phyloP scores from a whole-genome alignment of 2,888 invertebrate genomes.

The Operophtera brumata region DNA sequence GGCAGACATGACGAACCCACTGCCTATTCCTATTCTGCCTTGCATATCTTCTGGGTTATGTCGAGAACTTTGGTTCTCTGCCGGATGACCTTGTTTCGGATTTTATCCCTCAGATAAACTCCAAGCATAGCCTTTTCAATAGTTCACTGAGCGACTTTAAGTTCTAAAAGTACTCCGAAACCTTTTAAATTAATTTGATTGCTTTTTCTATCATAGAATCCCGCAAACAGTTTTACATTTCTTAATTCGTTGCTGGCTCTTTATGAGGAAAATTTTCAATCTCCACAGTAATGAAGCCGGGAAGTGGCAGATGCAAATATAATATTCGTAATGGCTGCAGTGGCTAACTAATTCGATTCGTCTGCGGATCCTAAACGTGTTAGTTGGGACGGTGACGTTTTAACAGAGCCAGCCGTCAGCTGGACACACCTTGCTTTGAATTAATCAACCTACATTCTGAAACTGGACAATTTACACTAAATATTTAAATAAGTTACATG shows the following conservation, averaged over 20 bases:
- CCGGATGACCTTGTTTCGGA: too few species aligned
- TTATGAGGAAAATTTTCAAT: constrained; percentile 23
- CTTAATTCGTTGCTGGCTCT: constrained; percentile 7
- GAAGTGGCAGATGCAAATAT: constrained; percentile 67
- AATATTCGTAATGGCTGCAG: constrained; percentile 72
- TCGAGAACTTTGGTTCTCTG: too few species aligned
- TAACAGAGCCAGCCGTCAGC: constrained; percentile 39
- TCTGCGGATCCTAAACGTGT: constrained; percentile 73
- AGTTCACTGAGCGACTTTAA: too few species aligned
- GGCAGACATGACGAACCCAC: too few species aligned
- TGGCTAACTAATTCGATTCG: constrained; percentile 73
- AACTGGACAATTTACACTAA: neutral
- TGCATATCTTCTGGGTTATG: too few species aligned
- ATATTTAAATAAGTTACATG: neutral
- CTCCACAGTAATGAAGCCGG: constrained; percentile 50
- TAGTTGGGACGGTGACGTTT: constrained; percentile 56
- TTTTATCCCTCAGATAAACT: too few species aligned
- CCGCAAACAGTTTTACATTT: constrained; percentile 11
- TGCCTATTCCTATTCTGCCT: too few species aligned
- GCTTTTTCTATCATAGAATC: neutral
- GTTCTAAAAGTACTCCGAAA: neutral
- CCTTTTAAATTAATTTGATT: constrained; percentile 2
- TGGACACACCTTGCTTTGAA: constrained; percentile 30
- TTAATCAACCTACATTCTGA: constrained; percentile 21
- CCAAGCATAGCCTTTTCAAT: too few species aligned